These are phyloP conservation scores for Apaloderma vittatum DNA, from an alignment of 2,113 vertebrate species.

Conservation along the genomic window DNA sequence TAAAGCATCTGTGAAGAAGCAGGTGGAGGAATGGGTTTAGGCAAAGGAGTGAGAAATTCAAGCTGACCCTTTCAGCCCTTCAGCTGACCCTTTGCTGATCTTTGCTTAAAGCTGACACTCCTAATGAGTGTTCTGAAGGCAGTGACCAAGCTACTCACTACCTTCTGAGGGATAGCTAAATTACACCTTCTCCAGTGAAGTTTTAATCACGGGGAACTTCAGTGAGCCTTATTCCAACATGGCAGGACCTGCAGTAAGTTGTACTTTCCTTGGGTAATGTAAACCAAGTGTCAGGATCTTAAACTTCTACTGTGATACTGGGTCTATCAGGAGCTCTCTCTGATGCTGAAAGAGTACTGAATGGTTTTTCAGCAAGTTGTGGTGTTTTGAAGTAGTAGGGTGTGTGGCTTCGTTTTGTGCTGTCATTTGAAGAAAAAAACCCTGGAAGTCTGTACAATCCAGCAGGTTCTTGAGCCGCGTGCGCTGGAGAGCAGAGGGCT, in stretches of 20 bases:
- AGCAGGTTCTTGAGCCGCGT: accelerated
- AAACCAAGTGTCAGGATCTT: neutral
- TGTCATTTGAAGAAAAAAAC: neutral
- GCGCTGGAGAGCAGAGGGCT: neutral
- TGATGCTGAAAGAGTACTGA: neutral
- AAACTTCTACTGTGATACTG: neutral
- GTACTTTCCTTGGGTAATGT: neutral
- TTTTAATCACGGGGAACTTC: neutral
- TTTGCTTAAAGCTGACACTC: neutral
- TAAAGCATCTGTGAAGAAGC: neutral
- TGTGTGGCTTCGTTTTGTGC: neutral
- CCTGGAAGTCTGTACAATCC: neutral
- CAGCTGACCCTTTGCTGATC: neutral
- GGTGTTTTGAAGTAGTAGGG: neutral
- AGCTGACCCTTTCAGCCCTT: neutral
- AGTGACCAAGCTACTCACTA: neutral
- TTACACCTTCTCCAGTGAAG: neutral
- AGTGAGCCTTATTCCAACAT: neutral
- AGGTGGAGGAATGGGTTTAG: neutral
- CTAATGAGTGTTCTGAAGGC: neutral
- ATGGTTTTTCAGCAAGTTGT: neutral
- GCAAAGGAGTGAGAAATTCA: neutral
- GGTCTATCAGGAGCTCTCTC: accelerated
- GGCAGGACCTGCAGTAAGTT: neutral
- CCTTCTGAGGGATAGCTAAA: neutral